These are phyloP conservation scores for Gracilinanus agilis DNA, from an alignment of 2,113 vertebrate species.

Conservation along the genomic window DNA sequence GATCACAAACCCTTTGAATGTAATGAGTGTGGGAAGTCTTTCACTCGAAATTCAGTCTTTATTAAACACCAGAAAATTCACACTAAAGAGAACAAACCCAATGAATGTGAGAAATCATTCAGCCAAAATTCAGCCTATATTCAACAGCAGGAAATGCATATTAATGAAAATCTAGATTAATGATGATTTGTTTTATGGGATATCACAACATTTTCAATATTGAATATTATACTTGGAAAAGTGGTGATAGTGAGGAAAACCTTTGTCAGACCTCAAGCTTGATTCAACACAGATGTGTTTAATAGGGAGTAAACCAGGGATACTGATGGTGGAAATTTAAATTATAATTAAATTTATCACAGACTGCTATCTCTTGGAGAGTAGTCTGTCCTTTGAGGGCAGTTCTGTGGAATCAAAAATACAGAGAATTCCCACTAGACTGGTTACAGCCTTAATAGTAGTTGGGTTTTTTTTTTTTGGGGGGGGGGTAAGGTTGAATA, in stretches of 20 bases:
- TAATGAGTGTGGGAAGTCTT: not conserved
- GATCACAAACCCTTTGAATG: not conserved
- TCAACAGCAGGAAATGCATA: not conserved
- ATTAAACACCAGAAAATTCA: not conserved
- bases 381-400: not conserved
- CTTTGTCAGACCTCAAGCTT: not conserved
- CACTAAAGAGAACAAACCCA: not conserved
- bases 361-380: not conserved
- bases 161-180: not conserved
- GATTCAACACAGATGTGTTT: not conserved
- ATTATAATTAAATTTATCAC: not conserved
- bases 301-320: not conserved
- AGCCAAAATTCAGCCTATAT: not conserved
- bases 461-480: too few relatives aligned
- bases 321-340: not conserved
- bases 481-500: not conserved
- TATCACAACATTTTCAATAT: not conserved
- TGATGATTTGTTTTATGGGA: not conserved
- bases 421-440: not conserved
- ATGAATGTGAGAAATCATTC: not conserved
- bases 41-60: conserved; percentile 17
- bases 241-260: not conserved
- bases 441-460: not conserved
- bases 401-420: not conserved
- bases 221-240: not conserved